phyloP scores from a whole-genome alignment of 2,797 vertebrate genomes.

The Sebastes kiyomatsui region DNA sequence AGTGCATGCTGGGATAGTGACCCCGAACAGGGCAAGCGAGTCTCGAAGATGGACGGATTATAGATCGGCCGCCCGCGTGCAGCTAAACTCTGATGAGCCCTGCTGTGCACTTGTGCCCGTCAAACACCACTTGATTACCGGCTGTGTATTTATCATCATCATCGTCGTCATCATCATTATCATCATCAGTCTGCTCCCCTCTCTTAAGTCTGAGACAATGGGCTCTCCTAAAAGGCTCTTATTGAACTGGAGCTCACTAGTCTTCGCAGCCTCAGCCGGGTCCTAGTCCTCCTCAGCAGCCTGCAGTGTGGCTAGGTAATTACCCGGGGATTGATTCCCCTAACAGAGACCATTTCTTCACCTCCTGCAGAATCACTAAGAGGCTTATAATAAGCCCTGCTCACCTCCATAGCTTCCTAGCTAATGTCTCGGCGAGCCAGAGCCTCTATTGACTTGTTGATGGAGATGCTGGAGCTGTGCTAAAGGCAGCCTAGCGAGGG shows the following conservation, averaged over 20 bases:
- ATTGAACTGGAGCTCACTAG: slow-evolving; percentile 68
- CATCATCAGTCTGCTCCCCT: slow-evolving; percentile 63
- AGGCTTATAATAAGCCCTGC: slow-evolving; percentile 82
- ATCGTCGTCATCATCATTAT: slow-evolving; percentile 60
- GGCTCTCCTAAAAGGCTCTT: slow-evolving; percentile 68
- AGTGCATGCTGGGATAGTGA: slow-evolving; percentile 47
- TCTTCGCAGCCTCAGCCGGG: slow-evolving; percentile 42
- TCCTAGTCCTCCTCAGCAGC: slow-evolving; percentile 52
- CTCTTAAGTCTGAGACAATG: slow-evolving; percentile 80
- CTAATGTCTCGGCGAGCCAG: slow-evolving; percentile 65
- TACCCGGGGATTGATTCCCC: slow-evolving; percentile 74
- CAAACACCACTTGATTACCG: slow-evolving; percentile 77
- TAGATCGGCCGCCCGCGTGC: slow-evolving; percentile 42
- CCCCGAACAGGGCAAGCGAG: slow-evolving; percentile 14
- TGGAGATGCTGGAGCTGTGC: slow-evolving; percentile 72
- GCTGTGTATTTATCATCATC: slow-evolving; percentile 76
- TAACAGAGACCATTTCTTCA: slow-evolving; percentile 80
- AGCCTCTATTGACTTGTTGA: slow-evolving; percentile 82
- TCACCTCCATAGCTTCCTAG: slow-evolving; percentile 76
- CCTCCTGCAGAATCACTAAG: slow-evolving; percentile 78
- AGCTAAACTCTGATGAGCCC: slow-evolving; percentile 68
- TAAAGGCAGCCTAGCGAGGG: slow-evolving; percentile 43
- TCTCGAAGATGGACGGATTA: slow-evolving; percentile 52
- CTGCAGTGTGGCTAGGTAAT: slow-evolving; percentile 72
- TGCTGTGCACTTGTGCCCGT: slow-evolving; percentile 65